These are phyloP conservation scores for Oreamnos americanus DNA, from an alignment of 2,113 vertebrate species.

Conservation along the genomic window DNA sequence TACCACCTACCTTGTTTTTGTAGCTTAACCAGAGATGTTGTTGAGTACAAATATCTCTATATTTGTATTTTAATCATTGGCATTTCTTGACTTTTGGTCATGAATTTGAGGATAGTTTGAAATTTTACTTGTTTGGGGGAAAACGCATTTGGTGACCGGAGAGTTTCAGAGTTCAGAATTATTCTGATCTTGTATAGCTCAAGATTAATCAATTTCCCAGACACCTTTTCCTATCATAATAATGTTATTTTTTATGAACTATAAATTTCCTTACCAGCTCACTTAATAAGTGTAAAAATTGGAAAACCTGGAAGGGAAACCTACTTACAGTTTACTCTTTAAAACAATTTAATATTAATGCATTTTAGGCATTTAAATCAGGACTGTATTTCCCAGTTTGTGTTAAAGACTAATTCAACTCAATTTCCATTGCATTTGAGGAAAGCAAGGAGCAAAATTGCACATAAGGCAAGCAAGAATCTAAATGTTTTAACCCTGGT, in stretches of 20 bases:
- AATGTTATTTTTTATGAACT: slow-evolving; percentile 19
- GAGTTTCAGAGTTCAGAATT: slow-evolving; percentile 11
- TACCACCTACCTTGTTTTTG: neutral
- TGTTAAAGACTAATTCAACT: slow-evolving; percentile 24
- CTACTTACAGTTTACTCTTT: slow-evolving; percentile 33
- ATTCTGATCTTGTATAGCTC: slow-evolving; percentile 28
- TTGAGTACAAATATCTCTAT: neutral
- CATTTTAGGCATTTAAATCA: neutral
- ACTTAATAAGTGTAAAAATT: slow-evolving; percentile 52
- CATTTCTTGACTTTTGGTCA: slow-evolving; percentile 42
- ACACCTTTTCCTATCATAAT: slow-evolving; percentile 31
- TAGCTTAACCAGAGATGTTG: neutral
- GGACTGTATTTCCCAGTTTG: slow-evolving; percentile 34
- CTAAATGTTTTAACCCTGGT: slow-evolving; percentile 35
- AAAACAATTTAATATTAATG: slow-evolving; percentile 44
- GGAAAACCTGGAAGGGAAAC: slow-evolving; percentile 19
- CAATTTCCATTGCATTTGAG: slow-evolving; percentile 33
- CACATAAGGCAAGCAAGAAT: slow-evolving; percentile 30
- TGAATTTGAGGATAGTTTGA: slow-evolving; percentile 27
- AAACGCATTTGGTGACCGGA: neutral
- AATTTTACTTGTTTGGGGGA: neutral
- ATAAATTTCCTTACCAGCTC: slow-evolving; percentile 35
- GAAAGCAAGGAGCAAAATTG: slow-evolving; percentile 16
- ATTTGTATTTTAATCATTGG: slow-evolving; percentile 16
- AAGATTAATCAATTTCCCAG: slow-evolving; percentile 32